Percentiles rank a stretch among this genome's conserved stretches.
Conservation (phyloP, 2,113 vertebrate genomes). For the Rhineura floridana region DNA sequence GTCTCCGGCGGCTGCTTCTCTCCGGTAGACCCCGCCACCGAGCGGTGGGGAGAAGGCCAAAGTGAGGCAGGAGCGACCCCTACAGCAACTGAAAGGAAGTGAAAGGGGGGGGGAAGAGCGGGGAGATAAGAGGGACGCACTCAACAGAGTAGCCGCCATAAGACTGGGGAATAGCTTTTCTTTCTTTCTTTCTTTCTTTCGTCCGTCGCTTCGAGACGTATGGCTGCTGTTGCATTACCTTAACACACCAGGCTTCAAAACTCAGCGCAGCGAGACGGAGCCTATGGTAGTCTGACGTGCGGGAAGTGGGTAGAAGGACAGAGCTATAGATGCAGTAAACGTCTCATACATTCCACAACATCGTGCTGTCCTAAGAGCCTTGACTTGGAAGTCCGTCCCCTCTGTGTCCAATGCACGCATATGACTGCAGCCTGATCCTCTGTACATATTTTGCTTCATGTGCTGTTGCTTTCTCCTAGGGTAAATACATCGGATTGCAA, state of each 20-base stretch:
- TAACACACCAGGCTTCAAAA: neutral
- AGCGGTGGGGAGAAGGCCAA: constrained; percentile 47
- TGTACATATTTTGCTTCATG: too few relatives aligned
- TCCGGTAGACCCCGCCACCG: constrained; percentile 74
- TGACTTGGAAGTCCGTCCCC: neutral
- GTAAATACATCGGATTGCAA: neutral
- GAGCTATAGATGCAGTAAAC: neutral
- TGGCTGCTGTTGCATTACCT: neutral
- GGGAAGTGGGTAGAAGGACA: neutral
- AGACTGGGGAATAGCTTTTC: neutral
- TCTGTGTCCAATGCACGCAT: neutral
- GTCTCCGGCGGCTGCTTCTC: constrained; percentile 72
- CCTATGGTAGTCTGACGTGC: neutral
- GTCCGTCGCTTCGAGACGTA: too few relatives aligned
- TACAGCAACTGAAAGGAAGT: constrained; percentile 48
- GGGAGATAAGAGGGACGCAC: too few relatives aligned
- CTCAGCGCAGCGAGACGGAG: neutral
- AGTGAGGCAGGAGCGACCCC: constrained; percentile 79
- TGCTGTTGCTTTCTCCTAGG: neutral
- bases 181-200: neutral
- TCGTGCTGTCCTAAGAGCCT: neutral
- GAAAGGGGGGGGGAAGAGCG: too few relatives aligned
- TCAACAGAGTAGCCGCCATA: neutral
- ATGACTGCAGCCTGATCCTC: too few relatives aligned
- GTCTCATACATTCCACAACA: neutral